Percentiles rank a stretch among this genome's conserved stretches.
These are phyloP conservation scores for Drosophila greeni DNA, from an alignment of 2,888 invertebrate genomes.

Conservation along the genomic window DNA sequence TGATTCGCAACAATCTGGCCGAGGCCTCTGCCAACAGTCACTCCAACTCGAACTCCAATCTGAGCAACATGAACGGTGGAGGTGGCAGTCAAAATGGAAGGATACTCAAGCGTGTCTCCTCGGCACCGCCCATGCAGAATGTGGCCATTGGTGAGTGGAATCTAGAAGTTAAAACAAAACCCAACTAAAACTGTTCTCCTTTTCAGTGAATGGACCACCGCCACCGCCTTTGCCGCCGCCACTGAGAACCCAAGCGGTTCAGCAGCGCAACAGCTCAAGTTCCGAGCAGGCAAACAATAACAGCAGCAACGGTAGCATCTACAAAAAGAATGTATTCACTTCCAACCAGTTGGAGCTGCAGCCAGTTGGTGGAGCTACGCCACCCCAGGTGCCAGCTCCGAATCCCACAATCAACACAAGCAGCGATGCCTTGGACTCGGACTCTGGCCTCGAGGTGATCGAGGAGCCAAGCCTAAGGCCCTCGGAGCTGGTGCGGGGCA, in stretches of 20 bases:
- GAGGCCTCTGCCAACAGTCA: conserved; percentile 41
- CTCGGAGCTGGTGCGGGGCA: conserved; percentile 83
- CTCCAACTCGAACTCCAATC: conserved; percentile 61
- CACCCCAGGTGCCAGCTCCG: not conserved
- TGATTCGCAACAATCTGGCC: conserved; percentile 76
- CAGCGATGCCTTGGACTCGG: conserved; percentile 74
- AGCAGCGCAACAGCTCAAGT: conserved; percentile 46
- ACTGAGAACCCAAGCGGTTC: conserved; percentile 78
- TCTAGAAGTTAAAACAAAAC: not conserved
- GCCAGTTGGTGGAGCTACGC: too few relatives aligned
- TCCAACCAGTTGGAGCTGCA: too few relatives aligned
- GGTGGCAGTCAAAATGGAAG: conserved; percentile 68
- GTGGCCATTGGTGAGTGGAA: conserved; percentile 69
- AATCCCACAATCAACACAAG: conserved; percentile 2
- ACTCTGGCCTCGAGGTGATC: conserved; percentile 81
- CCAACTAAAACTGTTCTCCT: too few relatives aligned
- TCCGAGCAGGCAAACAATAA: conserved; percentile 46
- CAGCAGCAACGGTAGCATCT: conserved; percentile 46
- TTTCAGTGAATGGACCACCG: conserved; percentile 81
- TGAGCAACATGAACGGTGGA: conserved; percentile 44
- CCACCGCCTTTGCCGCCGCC: conserved; percentile 86
- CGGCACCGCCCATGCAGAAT: conserved; percentile 80
- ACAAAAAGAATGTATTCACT: conserved; percentile 52
- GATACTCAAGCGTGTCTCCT: conserved; percentile 81
- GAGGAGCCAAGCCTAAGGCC: conserved; percentile 85